Percentiles rank a stretch among this genome's conserved stretches.
Evolutionary conservation across 2,888 invertebrate genomes (phyloP).

Genomic region (Meiosimyza platycephala): DNA sequence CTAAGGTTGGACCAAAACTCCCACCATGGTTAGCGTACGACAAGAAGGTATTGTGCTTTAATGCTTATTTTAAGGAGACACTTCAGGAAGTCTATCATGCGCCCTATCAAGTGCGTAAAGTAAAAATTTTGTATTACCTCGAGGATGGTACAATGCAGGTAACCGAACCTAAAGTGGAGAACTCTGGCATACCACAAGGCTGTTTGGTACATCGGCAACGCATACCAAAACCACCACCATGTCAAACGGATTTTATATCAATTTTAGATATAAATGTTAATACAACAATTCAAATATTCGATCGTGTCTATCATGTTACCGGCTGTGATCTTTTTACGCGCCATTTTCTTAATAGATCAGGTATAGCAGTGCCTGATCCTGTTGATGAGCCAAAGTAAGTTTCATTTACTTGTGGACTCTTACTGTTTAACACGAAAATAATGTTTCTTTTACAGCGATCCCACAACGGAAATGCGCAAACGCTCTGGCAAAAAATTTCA

Average conservation of each 20-base stretch:
- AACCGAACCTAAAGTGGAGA: constrained; percentile 81
- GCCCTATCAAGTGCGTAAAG: constrained; percentile 79
- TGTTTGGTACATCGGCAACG: constrained; percentile 84
- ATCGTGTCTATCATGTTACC: constrained; percentile 83
- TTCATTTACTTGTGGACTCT: not conserved
- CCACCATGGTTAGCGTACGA: constrained; percentile 91
- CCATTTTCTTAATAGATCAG: constrained; percentile 84
- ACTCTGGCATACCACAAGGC: constrained; percentile 89
- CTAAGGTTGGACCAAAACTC: constrained; percentile 78
- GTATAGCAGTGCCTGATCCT: constrained; percentile 84
- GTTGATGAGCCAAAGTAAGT: constrained; percentile 70
- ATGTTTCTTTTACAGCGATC: constrained; percentile 63
- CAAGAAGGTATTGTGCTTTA: constrained; percentile 76
- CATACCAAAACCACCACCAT: constrained; percentile 80
- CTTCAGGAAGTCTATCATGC: constrained; percentile 77
- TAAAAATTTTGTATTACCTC: constrained; percentile 86
- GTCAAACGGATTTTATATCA: constrained; percentile 81
- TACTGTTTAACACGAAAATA: not conserved
- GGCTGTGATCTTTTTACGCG: constrained; percentile 90
- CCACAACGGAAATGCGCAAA: constrained; percentile 68
- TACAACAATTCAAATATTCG: constrained; percentile 81
- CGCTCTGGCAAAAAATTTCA: constrained; percentile 52
- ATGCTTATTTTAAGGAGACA: constrained; percentile 69
- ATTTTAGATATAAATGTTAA: constrained; percentile 90
- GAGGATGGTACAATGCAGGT: constrained; percentile 95